Evolutionary conservation across 2,888 invertebrate genomes (phyloP).

Genomic region (Drosophila fulvimacula): DNA sequence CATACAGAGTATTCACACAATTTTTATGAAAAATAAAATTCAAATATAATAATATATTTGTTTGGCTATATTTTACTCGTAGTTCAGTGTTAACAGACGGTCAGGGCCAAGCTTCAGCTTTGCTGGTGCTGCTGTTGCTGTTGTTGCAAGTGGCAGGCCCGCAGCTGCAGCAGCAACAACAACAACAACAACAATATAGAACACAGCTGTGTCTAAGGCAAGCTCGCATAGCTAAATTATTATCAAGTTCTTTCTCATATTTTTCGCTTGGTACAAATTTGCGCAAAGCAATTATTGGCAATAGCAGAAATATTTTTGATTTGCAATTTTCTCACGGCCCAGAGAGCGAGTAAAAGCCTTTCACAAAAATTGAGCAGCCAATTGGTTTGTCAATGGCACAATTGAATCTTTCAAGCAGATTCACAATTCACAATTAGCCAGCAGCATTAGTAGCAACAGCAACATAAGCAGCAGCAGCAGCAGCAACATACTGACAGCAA

Average conservation of each 20-base stretch:
- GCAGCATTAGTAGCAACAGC: slow-evolving; percentile 32
- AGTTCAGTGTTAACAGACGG: slow-evolving; percentile 48
- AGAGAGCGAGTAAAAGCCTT: slow-evolving; percentile 49
- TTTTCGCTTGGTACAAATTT: slow-evolving; percentile 44
- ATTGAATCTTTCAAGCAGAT: slow-evolving; percentile 66
- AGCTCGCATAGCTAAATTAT: slow-evolving; percentile 50
- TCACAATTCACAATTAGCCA: slow-evolving; percentile 73
- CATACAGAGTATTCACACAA: too few species aligned
- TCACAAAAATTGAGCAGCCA: slow-evolving; percentile 60
- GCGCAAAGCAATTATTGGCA: slow-evolving; percentile 71
- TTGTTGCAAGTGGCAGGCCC: slow-evolving; percentile 66
- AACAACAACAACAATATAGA: slow-evolving; percentile 64
- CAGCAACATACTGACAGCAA: slow-evolving; percentile 42
- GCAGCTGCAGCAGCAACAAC: slow-evolving; percentile 57
- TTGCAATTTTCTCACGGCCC: slow-evolving; percentile 75
- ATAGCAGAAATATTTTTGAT: slow-evolving; percentile 71
- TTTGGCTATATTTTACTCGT: slow-evolving; percentile 23
- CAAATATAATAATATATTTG: background rate
- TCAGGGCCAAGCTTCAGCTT: slow-evolving; percentile 63
- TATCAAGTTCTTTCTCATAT: slow-evolving; percentile 59
- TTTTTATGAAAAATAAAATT: background rate
- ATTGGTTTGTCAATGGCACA: slow-evolving; percentile 78
- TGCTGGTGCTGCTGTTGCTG: slow-evolving; percentile 46
- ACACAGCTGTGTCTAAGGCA: slow-evolving; percentile 69
- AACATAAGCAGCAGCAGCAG: slow-evolving; percentile 14